Evolutionary conservation across 2,888 invertebrate species (phyloP).

Genomic region (Mimas tiliae): DNA sequence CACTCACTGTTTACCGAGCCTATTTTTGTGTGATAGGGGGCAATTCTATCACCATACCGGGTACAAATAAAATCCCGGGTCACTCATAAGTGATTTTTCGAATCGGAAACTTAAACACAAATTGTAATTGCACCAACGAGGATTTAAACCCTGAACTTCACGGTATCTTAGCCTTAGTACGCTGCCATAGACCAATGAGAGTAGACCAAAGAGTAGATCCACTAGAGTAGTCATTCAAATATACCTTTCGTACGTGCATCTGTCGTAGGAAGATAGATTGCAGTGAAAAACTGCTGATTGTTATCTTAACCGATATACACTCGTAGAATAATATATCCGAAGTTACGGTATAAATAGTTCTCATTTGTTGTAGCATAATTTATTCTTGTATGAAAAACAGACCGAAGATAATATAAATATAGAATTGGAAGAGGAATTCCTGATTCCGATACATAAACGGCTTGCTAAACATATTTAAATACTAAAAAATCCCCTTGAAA

Average conservation of each 20-base stretch:
- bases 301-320: not conserved
- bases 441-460: not conserved
- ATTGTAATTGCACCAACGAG: too few relatives aligned
- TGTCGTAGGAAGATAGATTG: not conserved
- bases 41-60: too few relatives aligned
- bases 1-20: too few relatives aligned
- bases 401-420: not conserved
- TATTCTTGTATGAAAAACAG: not conserved
- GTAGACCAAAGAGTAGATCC: too few relatives aligned
- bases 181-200: too few relatives aligned
- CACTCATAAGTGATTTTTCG: too few relatives aligned
- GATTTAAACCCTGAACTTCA: too few relatives aligned
- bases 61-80: not conserved
- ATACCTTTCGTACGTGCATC: not conserved
- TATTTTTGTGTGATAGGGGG: too few relatives aligned
- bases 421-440: not conserved
- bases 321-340: not conserved
- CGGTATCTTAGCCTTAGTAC: too few relatives aligned
- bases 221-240: not conserved
- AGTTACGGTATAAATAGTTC: not conserved
- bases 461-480: not conserved
- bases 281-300: not conserved
- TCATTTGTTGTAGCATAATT: not conserved
- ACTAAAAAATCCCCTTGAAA: not conserved
- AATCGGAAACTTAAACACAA: too few relatives aligned